These are phyloP conservation scores for Bubo scandiacus DNA, from an alignment of 2,113 vertebrate species.

Conservation along the genomic window DNA sequence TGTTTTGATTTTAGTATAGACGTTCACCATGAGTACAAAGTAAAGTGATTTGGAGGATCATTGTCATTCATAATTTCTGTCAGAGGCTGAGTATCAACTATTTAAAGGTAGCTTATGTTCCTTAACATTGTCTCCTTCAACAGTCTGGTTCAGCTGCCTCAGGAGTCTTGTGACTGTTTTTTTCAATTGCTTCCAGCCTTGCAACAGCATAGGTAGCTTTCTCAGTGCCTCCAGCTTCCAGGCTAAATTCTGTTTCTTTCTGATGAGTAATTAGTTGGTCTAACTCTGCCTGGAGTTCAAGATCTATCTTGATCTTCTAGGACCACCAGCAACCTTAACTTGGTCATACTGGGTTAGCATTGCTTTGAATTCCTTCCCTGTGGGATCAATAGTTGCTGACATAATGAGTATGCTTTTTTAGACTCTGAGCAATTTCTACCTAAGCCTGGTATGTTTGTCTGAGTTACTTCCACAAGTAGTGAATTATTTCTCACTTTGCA, in stretches of 20 bases:
- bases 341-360: background rate
- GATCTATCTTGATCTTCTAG: background rate
- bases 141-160: background rate
- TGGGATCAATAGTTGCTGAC: background rate
- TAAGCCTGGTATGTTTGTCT: background rate
- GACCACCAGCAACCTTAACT: background rate
- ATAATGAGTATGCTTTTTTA: background rate
- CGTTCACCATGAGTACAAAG: background rate
- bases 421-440: background rate
- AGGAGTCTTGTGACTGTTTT: background rate
- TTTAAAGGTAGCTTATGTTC: background rate
- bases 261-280: background rate
- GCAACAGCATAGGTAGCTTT: background rate
- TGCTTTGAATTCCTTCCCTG: background rate
- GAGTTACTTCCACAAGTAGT: background rate
- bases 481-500: background rate
- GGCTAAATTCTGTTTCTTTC: background rate
- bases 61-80: background rate
- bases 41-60: background rate
- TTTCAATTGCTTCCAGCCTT: background rate
- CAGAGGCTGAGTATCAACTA: background rate
- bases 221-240: background rate
- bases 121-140: background rate
- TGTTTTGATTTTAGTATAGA: background rate
- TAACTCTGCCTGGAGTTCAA: background rate